Percentiles rank a stretch among this genome's conserved stretches.
Evolutionary conservation across 2,888 invertebrate species (phyloP).

Genomic region (Plebejus anna): DNA sequence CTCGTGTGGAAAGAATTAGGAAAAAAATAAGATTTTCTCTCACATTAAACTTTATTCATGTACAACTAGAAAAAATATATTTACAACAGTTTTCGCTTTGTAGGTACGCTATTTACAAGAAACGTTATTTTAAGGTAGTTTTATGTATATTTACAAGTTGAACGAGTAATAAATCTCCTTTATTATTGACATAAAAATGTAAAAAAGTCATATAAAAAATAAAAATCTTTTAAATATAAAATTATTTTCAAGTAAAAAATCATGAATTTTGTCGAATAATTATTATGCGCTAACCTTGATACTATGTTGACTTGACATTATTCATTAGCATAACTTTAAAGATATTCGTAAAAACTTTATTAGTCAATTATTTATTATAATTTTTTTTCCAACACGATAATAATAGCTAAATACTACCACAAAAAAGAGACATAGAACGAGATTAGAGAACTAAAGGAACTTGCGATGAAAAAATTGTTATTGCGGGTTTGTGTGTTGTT

Average conservation of each 20-base stretch:
- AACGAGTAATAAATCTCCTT: not conserved
- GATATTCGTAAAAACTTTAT: too few relatives aligned
- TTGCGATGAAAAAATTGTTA: too few relatives aligned
- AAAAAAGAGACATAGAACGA: too few relatives aligned
- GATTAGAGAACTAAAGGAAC: too few relatives aligned
- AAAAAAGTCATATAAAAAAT: too few relatives aligned
- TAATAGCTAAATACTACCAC: too few relatives aligned
- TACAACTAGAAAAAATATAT: not conserved
- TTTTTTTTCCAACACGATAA: too few relatives aligned
- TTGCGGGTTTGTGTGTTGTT: too few relatives aligned
- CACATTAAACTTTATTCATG: not conserved
- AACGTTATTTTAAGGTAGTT: not conserved
- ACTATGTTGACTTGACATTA: not conserved
- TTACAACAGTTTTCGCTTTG: not conserved
- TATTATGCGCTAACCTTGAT: not conserved
- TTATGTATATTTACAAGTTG: not conserved
- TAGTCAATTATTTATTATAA: too few relatives aligned
- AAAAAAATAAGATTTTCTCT: too few relatives aligned
- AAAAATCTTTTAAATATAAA: too few relatives aligned
- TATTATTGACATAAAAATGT: not conserved
- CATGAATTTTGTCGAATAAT: not conserved
- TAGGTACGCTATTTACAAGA: not conserved
- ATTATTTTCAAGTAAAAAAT: not conserved
- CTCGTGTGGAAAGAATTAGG: too few relatives aligned
- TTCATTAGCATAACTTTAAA: not conserved